Evolutionary conservation across 2,888 invertebrate species (phyloP), one percentile per base, ranked within the genome.

Genomic region (Eucera pruinosa): DNA sequence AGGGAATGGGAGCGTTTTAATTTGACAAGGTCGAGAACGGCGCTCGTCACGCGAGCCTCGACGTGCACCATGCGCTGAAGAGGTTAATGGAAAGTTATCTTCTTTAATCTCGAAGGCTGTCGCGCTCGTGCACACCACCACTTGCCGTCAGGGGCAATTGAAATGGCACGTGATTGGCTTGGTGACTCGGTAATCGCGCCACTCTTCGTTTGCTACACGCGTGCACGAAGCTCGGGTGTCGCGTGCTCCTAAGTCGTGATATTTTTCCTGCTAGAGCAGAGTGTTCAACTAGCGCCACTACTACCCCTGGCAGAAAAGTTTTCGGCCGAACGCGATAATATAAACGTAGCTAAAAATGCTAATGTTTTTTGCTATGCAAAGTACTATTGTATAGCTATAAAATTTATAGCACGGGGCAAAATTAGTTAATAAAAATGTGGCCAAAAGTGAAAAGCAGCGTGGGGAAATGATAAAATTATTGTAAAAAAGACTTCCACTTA

Each of bases 61-160:
- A 54, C 66, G 48, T 47, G 36, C 48, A 57, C 50, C 58, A 25
- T 15, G 47, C 50, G 43, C 45, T 50, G 62, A 67, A 64, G 77
- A 68, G 77, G 77, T 78, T 78, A 78, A 76, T 76, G 67, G 78
- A 76, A 78, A 78, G 71, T 78, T 76, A 76, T 78, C 77, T 76
- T 71, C 61, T 61, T 75, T 67, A 76, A 77, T 74, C 74, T 74
- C 57, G 73, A 70, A 73, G 76, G 67, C 73, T 67, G 76, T 67
- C 66, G 76, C 66, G 39, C 76, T 67, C 76, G 76, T 67, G 61
- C 73, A 23, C 61, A 66, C 67, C 57, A 50, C 62, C 57, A 36
- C 61, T 45, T 45, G 50, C 57, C 58, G 71, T 71, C 65, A 65
- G 50, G 52, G 52, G 47, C 75, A 75, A 75, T 75, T 75, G 72